phyloP scores from a whole-genome alignment of 2,888 invertebrate species.

The Sesia apiformis region DNA sequence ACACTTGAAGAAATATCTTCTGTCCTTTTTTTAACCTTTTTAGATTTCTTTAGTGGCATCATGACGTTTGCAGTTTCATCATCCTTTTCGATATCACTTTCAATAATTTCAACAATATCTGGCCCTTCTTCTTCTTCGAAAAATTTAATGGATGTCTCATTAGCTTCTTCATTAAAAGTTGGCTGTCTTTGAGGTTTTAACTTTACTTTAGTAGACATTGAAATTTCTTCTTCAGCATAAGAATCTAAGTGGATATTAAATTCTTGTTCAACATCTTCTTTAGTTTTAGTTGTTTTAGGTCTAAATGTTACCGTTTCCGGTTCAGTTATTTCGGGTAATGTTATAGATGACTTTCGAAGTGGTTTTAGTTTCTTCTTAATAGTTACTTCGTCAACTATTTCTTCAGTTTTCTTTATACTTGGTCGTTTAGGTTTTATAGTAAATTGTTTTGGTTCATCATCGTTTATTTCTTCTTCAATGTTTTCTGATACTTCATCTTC shows the following conservation, averaged over 20 bases:
- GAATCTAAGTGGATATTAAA: slow-evolving; percentile 90
- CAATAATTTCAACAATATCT: slow-evolving; percentile 61
- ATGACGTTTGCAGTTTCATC: slow-evolving; percentile 47
- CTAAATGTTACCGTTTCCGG: slow-evolving; percentile 87
- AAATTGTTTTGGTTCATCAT: slow-evolving; percentile 52
- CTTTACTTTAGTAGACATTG: slow-evolving; percentile 88
- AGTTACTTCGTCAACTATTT: slow-evolving; percentile 77
- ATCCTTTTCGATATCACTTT: slow-evolving; percentile 61
- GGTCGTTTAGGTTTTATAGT: slow-evolving; percentile 53
- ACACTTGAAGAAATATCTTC: slow-evolving; percentile 58
- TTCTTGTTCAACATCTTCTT: slow-evolving; percentile 92
- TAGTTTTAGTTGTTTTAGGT: slow-evolving; percentile 83
- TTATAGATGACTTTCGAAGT: slow-evolving; percentile 77
- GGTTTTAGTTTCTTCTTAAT: slow-evolving; percentile 84
- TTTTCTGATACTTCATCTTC: slow-evolving; percentile 17
- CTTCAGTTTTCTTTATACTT: slow-evolving; percentile 63
- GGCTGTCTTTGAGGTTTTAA: slow-evolving; percentile 82
- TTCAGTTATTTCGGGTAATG: slow-evolving; percentile 82
- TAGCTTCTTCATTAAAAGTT: slow-evolving; percentile 84
- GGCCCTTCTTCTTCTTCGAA: slow-evolving; percentile 68
- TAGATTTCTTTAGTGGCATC: slow-evolving; percentile 53
- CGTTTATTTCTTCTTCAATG: slow-evolving; percentile 15
- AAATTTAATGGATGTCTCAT: slow-evolving; percentile 82
- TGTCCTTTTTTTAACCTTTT: slow-evolving; percentile 45
- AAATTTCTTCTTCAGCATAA: slow-evolving; percentile 91